Base-by-base conservation (phyloP, 2,797 vertebrate species). In the Triplophysa yarkandensis region DNA sequence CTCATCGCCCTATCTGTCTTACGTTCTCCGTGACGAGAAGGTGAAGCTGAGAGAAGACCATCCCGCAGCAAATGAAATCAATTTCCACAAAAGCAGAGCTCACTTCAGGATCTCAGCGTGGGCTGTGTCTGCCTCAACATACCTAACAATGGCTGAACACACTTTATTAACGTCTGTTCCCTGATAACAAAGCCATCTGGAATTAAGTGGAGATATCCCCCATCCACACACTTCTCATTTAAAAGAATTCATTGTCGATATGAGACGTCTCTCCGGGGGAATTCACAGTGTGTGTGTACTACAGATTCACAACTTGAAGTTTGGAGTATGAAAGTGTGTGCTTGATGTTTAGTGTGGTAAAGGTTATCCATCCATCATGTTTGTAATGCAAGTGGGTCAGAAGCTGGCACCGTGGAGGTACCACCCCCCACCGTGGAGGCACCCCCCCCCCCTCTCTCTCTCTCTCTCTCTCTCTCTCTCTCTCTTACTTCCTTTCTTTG, bases 291-390 rank as follows among this genome's bases (percentile, higher is more conserved):
- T 68, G n/a, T 54, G 46, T 44, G 17, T 25, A 17, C 46, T 21
- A 46, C 54, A 9, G 25, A 64, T 60, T 23, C 14, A 50, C 21
- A 58, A 48, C 41, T 43, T n/a, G 6, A 58, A 36, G 13, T 75
- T 58, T 76, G 13, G 17, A n/a, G 4, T 32, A 16, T 30, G 43
- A 41, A 46, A 25, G 17, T 62, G 67, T 43, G 50, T 57, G 54
- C 41, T 39, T 43, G 43, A 30, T 39, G 46, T 55, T 61, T 79
- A 71, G 71, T 58, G 57, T 54, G 36, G 65, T 60, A 55, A 75
- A 50, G 62, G 55, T 66, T 64, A 44, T n/a, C 62, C 57, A 82
- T 81, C 44, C 50, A 80, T 82, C 76, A 78, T 54, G 39, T 52
- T 69, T 71, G 50, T 63, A 21, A 27, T 19, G 34, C 50, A 80